Percentiles rank a stretch among this genome's conserved stretches.
Conservation (phyloP, 2,113 vertebrate species). For the Scortum barcoo region DNA sequence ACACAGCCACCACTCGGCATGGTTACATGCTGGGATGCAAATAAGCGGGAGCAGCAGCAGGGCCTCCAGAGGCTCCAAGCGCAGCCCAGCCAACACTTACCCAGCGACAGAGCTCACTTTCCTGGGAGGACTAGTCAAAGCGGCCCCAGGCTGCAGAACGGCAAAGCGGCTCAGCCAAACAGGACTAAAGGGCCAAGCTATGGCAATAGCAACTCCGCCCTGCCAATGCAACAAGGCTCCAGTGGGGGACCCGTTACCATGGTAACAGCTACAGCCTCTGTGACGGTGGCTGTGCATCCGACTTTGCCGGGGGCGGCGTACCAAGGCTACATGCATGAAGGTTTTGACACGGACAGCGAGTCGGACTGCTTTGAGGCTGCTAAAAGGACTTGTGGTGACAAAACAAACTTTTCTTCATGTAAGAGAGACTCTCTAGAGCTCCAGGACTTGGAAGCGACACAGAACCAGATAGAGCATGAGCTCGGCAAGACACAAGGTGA, state of each 20-base stretch:
- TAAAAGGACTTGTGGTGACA: conserved; percentile 77
- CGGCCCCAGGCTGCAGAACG: conserved; percentile 73
- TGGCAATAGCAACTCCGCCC: conserved; percentile 59
- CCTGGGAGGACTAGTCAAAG: conserved; percentile 80
- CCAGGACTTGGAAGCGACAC: conserved; percentile 85
- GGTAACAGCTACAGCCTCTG: conserved; percentile 93
- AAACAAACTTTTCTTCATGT: conserved; percentile 77
- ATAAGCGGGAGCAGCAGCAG: conserved; percentile 76
- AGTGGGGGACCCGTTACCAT: conserved; percentile 77
- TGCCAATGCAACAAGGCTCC: conserved; percentile 53
- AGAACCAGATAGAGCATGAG: conserved; percentile 71
- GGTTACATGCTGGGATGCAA: conserved; percentile 82
- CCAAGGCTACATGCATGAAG: conserved; percentile 88
- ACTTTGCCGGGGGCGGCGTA: conserved; percentile 90
- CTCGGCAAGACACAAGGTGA: conserved; percentile 81
- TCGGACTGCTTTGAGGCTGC: conserved; percentile 85
- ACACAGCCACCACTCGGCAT: conserved; percentile 77
- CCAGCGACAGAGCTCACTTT: conserved; percentile 79
- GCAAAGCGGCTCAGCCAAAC: conserved; percentile 82
- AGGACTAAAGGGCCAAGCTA: conserved; percentile 86
- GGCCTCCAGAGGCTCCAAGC: conserved; percentile 64
- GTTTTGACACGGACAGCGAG: conserved; percentile 85
- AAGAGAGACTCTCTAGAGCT: conserved; percentile 87
- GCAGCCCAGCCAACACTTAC: conserved; percentile 69
- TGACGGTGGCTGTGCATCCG: conserved; percentile 94